Evolutionary conservation across 2,797 vertebrate genomes (phyloP), one percentile per base, ranked within the genome.

Genomic region (Muscicapa striata): DNA sequence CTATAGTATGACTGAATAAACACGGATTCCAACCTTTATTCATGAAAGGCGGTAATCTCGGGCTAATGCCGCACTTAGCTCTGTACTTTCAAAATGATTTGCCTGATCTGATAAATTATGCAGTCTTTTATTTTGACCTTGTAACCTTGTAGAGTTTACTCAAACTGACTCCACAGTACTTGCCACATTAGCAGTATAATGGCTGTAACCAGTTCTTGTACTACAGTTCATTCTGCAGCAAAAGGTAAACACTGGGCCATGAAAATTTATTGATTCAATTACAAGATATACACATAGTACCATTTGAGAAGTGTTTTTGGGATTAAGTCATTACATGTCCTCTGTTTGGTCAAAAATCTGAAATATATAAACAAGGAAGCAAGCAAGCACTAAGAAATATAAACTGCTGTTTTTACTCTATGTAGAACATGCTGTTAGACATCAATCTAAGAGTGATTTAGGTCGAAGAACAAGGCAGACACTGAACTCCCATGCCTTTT

Each of bases 51-150:
- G 9, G 64, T 96, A 95, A 94, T 95, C 78, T 97, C 34, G 15
- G 77, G 15, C 93, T 97, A 97, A 97, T 97, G 96, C 90, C 72
- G 20, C 91, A 92, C 94, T 97, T 97, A 97, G 92, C 92, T 97
- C 90, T 59, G 27, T 86, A 94, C 84, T 97, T 96, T 94, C 82
- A 93, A 87, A 97, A 92, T 96, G 82, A 97, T 97, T 97, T 95
- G 88, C 89, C 93, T 96, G 80, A 95, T 97, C 84, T 97, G 94
- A 97, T 98, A 96, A 98, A 98, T 98, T 97, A 98, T 97, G 89
- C 95, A 97, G 94, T 94, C 95, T 96, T 97, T 93, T 78, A 95
- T 97, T 97, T 95, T 97, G 96, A 97, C 96, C 97, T 97, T 66
- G 83, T 94, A 96, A 95, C 92, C 93, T 64, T 83, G 84, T 46